Evolutionary conservation across 2,888 invertebrate species (phyloP).

Genomic region (Drosophila helvetica): DNA sequence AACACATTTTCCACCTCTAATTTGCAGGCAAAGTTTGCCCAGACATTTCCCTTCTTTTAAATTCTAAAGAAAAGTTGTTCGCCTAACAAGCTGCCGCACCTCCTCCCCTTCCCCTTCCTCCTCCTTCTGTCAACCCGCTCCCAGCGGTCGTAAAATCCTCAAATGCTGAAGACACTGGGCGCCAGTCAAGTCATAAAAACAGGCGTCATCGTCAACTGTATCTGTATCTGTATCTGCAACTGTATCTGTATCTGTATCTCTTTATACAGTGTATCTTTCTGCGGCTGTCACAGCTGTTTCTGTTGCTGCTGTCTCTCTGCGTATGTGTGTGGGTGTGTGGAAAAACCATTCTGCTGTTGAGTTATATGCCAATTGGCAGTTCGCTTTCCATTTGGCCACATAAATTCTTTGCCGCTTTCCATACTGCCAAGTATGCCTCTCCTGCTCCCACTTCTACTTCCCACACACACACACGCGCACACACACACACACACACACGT

Average conservation of each 20-base stretch:
- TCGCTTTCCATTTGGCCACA: constrained; percentile 64
- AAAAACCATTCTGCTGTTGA: constrained; percentile 28
- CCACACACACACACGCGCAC: no score
- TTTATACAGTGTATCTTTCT: constrained; percentile 10
- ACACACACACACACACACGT: constrained; percentile 1
- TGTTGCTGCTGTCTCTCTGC: constrained; percentile 36
- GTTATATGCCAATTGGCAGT: constrained; percentile 59
- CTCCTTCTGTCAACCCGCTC: constrained; percentile 31
- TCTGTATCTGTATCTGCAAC: constrained; percentile 20
- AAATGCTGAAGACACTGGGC: constrained; percentile 64
- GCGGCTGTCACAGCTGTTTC: constrained; percentile 17
- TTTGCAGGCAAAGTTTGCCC: constrained; percentile 47
- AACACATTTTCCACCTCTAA: constrained; percentile 53
- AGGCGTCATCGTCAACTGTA: neutral
- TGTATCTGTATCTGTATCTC: constrained; percentile 13
- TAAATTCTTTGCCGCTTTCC: constrained; percentile 52
- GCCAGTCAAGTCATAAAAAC: constrained; percentile 66
- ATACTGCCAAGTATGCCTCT: constrained; percentile 38
- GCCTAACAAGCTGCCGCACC: constrained; percentile 48
- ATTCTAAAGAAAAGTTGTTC: constrained; percentile 45
- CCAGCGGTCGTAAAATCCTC: constrained; percentile 58
- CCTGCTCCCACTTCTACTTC: constrained; percentile 18
- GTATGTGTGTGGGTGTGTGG: constrained; percentile 21
- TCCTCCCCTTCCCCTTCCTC: no score
- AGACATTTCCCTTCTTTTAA: constrained; percentile 25